Base-by-base conservation (phyloP, 2,113 vertebrate genomes). In the Ophiodon elongatus region DNA sequence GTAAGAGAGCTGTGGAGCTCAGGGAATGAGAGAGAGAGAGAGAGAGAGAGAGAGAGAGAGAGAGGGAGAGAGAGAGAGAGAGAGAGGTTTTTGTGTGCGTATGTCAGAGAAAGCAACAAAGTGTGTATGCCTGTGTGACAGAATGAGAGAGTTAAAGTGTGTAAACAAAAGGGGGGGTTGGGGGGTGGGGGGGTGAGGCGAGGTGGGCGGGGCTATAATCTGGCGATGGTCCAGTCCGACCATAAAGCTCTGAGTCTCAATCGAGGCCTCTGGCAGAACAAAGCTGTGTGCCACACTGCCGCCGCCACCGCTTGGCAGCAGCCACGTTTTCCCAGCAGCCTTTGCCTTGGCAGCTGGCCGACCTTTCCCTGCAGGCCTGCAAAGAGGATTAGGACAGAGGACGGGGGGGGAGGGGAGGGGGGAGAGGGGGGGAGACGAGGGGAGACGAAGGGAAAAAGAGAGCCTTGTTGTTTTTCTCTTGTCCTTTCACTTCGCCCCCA, bases 201-300 rank as follows among this genome's bases (percentile, higher is more conserved):
- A 62, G 65, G 67, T 45, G 67, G 79, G 82, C 52, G 68, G 35
- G 47, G 73, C 67, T 57, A 68, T 23, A 13, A 94, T 93, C 43
- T 97, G 97, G 97, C 95, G 76, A 70, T 47, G 81, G 41, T 95
- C 97, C 97, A 97, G 95, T 54, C 27, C 9, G 41, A 66, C 64
- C 79, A 76, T 80, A 54, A 80, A 88, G 69, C 65, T 77, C 77
- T 91, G 94, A 95, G 96, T 96, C 96, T 91, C 95, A 97, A 97
- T 96, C 93, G 94, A 96, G 95, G 95, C 95, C 95, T 94, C 93
- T 96, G 97, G 96, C 96, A 85, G 96, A 97, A 97, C 97, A 97
- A 97, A 98, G 96, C 96, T 96, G 95, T 64, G 73, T 97, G 96
- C 95, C 95, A 96, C 96, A 96, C n/a, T 6, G 33, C 60, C 37